Conservation (phyloP, 2,113 vertebrate species). For the Cyphomyrus discorhynchus region DNA sequence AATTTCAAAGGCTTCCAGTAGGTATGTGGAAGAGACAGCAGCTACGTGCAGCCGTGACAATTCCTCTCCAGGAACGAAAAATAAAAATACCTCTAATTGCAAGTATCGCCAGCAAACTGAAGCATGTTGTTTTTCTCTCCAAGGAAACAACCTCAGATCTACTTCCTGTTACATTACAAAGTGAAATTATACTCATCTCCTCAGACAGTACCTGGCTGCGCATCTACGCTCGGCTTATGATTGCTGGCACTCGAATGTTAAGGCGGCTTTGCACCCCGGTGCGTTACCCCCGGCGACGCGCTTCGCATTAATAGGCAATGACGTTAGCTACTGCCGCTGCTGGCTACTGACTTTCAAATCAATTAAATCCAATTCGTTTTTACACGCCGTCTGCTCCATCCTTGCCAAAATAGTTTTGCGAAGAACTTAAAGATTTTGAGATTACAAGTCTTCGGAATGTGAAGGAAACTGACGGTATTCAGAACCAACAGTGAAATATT, state of each 20-base stretch:
- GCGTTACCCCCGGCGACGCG: not conserved
- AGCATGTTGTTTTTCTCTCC: not conserved
- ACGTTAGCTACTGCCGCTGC: not conserved
- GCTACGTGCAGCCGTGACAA: not conserved
- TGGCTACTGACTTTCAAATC: not conserved
- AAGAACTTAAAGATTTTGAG: not conserved
- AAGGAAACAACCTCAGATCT: not conserved
- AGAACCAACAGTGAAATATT: not conserved
- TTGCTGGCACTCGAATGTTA: not conserved
- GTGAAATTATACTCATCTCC: constrained; percentile 5
- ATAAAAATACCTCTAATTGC: not conserved
- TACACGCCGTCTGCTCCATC: not conserved
- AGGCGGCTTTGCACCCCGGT: not conserved
- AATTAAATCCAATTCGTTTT: not conserved
- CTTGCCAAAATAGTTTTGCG: not conserved
- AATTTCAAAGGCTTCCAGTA: not conserved
- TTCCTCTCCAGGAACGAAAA: not conserved
- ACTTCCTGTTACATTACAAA: constrained; percentile 2
- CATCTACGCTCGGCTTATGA: not conserved
- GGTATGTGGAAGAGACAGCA: not conserved
- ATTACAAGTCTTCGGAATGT: not conserved
- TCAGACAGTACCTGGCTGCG: not conserved
- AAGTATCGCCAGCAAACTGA: not conserved
- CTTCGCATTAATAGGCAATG: not conserved
- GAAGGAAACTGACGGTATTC: not conserved